phyloP scores from a whole-genome alignment of 2,113 vertebrate genomes.

The Anser cygnoides region DNA sequence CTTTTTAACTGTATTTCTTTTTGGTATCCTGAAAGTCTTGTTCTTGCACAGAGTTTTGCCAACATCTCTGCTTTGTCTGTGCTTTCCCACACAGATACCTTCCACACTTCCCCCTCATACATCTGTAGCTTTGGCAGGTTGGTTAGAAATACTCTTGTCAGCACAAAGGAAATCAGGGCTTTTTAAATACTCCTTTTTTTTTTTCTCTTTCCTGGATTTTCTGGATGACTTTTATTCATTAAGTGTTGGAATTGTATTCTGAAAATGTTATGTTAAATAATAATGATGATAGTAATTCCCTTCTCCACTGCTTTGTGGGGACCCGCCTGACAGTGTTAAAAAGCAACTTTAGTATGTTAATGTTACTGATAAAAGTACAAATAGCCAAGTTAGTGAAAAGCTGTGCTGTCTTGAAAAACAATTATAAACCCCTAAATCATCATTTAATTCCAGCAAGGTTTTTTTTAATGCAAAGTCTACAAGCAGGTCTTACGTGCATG shows the following conservation, averaged over 20 bases:
- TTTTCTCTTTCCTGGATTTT: neutral
- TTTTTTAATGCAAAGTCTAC: neutral
- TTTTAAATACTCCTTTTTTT: neutral
- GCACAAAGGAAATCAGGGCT: neutral
- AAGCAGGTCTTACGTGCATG: neutral
- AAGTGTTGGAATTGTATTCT: neutral
- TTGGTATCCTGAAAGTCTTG: neutral
- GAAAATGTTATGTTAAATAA: neutral
- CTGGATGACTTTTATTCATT: neutral
- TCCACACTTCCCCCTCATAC: neutral
- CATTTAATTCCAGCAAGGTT: neutral
- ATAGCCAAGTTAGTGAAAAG: neutral
- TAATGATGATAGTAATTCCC: neutral
- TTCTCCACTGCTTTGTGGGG: neutral
- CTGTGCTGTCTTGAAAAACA: neutral
- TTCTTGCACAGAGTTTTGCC: neutral
- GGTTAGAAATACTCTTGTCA: neutral
- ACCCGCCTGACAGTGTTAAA: neutral
- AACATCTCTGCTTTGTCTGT: neutral
- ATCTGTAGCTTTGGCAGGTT: neutral
- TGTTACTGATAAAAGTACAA: neutral
- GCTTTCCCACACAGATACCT: neutral
- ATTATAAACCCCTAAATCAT: neutral
- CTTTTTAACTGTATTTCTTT: neutral
- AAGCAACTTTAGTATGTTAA: neutral